phyloP scores from a whole-genome alignment of 2,113 vertebrate genomes.

The Cardinalis cardinalis region DNA sequence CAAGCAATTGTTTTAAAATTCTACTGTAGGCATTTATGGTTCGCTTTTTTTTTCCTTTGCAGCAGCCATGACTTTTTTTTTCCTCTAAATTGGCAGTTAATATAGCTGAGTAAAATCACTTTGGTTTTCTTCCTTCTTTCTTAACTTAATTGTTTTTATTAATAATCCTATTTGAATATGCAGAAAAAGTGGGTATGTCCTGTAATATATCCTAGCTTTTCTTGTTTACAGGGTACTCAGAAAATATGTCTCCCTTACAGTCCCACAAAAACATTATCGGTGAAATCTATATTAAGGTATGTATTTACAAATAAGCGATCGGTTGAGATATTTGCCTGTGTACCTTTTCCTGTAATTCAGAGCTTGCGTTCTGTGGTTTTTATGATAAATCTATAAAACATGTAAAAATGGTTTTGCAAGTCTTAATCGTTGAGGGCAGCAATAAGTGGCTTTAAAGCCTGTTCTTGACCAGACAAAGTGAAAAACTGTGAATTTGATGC shows the following conservation, averaged over 20 bases:
- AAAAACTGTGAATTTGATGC: not conserved
- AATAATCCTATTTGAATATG: not conserved
- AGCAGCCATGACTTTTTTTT: not conserved
- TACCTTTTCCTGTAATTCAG: not conserved
- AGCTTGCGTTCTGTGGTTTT: not conserved
- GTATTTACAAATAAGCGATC: not conserved
- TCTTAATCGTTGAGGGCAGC: not conserved
- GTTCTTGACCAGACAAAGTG: not conserved
- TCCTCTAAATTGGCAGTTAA: not conserved
- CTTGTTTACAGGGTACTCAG: slow-evolving; percentile 85
- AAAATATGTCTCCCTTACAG: slow-evolving; percentile 98
- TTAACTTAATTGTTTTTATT: not conserved
- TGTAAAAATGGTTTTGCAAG: not conserved
- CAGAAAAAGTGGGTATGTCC: not conserved
- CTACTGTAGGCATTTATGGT: not conserved
- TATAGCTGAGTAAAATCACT: not conserved
- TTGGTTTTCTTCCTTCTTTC: not conserved
- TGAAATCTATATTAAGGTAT: slow-evolving; percentile 98
- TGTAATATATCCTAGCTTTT: not conserved
- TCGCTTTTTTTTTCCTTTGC: not conserved
- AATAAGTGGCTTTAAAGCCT: not conserved
- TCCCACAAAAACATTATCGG: slow-evolving; percentile 96
- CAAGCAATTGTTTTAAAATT: not conserved
- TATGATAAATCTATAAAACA: not conserved
- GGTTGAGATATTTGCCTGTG: not conserved